These are phyloP conservation scores for Panthera uncia DNA, from an alignment of 2,113 vertebrate species.

Conservation along the genomic window DNA sequence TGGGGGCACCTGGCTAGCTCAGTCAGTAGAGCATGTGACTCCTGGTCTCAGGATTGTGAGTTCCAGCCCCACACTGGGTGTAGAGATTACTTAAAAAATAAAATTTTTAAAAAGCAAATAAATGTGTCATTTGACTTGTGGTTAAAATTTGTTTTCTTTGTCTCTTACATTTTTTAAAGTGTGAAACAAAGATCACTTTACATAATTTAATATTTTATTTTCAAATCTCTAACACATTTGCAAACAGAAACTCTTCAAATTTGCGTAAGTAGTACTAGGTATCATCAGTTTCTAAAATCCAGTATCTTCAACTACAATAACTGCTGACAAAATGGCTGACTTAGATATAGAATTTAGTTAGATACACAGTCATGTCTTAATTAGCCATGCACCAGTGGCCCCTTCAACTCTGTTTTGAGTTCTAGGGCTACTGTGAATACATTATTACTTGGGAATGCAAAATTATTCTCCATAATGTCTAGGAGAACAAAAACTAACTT, in stretches of 20 bases:
- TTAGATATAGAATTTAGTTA: background rate
- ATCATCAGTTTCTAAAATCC: background rate
- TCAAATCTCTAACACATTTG: slow-evolving; percentile 43
- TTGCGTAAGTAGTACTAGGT: background rate
- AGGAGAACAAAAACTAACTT: background rate
- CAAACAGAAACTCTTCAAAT: slow-evolving; percentile 46
- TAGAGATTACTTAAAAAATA: background rate
- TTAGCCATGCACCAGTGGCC: background rate
- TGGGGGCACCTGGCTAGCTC: background rate
- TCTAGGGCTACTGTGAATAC: background rate
- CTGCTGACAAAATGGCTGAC: slow-evolving; percentile 19
- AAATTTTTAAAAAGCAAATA: background rate
- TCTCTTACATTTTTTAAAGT: background rate
- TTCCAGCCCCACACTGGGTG: background rate
- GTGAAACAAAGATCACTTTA: background rate
- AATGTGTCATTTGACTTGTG: background rate
- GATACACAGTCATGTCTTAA: background rate
- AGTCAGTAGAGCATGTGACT: background rate
- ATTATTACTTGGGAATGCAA: background rate
- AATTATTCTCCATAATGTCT: background rate
- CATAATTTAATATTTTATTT: background rate
- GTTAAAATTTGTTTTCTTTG: slow-evolving; percentile 37
- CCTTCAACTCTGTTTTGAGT: slow-evolving; percentile 6
- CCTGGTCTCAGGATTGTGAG: background rate
- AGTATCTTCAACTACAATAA: background rate